A percentile compares a stretch with the other conserved stretches of the same genome.
These are phyloP conservation scores for Copidosoma floridanum DNA, from an alignment of 1,140 invertebrate genomes.

Conservation along the genomic window DNA sequence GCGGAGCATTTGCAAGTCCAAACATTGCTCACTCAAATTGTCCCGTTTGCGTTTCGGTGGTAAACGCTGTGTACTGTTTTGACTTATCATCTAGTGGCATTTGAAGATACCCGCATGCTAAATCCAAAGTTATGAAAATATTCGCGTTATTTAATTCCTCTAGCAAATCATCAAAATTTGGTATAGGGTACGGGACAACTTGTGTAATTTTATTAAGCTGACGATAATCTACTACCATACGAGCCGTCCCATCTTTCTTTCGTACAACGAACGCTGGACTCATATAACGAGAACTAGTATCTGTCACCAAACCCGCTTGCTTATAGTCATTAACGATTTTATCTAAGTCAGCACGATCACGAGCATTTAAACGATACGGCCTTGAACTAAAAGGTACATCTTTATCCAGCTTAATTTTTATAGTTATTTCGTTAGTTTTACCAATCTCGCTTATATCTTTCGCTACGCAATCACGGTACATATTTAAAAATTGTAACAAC, in stretches of 20 bases:
- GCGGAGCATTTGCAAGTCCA: constrained; percentile 20
- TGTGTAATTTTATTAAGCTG: constrained; percentile 15
- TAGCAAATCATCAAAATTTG: constrained; percentile 22
- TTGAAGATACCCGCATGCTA: constrained; percentile 27
- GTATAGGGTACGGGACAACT: constrained; percentile 14
- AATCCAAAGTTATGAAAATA: constrained; percentile 21
- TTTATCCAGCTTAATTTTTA: too few relatives aligned
- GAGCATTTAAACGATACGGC: too few relatives aligned
- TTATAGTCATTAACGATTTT: constrained; percentile 19
- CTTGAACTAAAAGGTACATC: too few relatives aligned
- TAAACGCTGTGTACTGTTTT: constrained; percentile 23
- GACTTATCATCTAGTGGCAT: constrained; percentile 14
- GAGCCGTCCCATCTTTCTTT: constrained; percentile 15
- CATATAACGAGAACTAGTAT: constrained; percentile 6
- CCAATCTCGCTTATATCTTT: too few relatives aligned
- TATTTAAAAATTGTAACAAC: too few relatives aligned
- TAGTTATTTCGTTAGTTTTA: too few relatives aligned
- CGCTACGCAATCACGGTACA: too few relatives aligned
- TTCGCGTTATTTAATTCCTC: neutral
- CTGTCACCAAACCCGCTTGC: constrained; percentile 4
- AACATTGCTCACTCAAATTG: constrained; percentile 21
- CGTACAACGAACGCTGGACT: constrained; percentile 8
- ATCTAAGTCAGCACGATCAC: too few relatives aligned
- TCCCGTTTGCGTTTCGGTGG: constrained; percentile 22
- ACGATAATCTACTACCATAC: constrained; percentile 19